phyloP scores from a whole-genome alignment of 2,797 vertebrate species.

The Scolopax bukidnonensis region DNA sequence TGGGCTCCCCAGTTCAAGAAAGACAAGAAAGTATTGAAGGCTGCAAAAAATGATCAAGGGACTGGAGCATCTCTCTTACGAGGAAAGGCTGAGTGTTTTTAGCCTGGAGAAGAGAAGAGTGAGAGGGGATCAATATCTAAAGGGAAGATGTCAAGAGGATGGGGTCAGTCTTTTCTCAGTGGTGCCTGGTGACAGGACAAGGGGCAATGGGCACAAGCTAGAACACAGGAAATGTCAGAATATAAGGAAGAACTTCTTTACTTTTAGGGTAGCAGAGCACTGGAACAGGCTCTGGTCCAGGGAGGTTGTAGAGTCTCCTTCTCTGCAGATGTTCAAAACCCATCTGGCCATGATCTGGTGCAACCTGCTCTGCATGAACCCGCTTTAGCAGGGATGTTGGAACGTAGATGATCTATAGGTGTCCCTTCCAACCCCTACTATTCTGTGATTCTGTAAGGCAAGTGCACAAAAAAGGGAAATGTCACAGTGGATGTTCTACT shows the following conservation, averaged over 20 bases:
- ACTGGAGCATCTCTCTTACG: background rate
- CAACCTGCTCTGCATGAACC: background rate
- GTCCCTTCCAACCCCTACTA: background rate
- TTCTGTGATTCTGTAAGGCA: background rate
- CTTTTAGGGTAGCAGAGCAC: background rate
- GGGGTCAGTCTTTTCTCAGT: background rate
- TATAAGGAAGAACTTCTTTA: background rate
- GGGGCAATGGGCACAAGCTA: background rate
- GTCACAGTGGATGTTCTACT: constrained; percentile 57
- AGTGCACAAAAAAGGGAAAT: constrained; percentile 52
- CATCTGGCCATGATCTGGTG: background rate
- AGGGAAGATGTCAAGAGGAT: background rate
- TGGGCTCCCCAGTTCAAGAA: background rate
- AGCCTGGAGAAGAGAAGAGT: background rate
- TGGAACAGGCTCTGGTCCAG: background rate
- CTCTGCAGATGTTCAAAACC: background rate
- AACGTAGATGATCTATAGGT: background rate
- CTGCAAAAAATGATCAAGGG: background rate
- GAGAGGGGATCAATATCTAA: background rate
- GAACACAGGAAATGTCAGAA: background rate
- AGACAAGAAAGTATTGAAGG: background rate
- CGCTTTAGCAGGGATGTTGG: background rate
- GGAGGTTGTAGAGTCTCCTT: background rate
- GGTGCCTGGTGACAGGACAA: background rate
- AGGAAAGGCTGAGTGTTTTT: background rate